Evolutionary conservation across 2,888 invertebrate species (phyloP).

Genomic region (Molanna angustata): DNA sequence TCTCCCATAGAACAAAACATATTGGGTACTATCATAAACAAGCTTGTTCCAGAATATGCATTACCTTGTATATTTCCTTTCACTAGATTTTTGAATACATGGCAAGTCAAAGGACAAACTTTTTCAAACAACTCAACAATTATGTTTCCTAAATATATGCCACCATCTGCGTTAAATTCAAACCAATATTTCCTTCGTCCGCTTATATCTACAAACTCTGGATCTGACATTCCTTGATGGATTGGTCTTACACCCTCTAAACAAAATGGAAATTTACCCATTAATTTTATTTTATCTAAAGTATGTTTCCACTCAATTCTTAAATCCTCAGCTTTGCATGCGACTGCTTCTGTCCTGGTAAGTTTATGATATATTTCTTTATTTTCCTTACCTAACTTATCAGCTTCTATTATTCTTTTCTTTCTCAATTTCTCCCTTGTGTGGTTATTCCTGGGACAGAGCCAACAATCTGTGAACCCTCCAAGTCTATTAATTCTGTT

Average conservation of each 20-base stretch:
- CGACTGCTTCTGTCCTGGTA: background rate
- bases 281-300: constrained; percentile 5
- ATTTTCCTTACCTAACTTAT: constrained; percentile 1
- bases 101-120: constrained; percentile 16
- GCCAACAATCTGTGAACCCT: constrained; percentile 16
- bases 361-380: constrained; percentile 6
- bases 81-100: constrained; percentile 12
- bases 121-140: constrained; percentile 18
- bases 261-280: too few relatives aligned
- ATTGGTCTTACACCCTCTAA: too few relatives aligned
- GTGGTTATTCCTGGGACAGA: background rate
- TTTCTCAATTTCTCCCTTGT: constrained; percentile 5
- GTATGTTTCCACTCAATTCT: constrained; percentile 7
- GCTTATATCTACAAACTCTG: constrained; percentile 6
- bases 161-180: constrained; percentile 17
- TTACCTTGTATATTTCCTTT: constrained; percentile 8
- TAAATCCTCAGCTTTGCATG: background rate
- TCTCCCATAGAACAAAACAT: constrained; percentile 22
- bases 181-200: constrained; percentile 17
- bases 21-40: constrained; percentile 19
- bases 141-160: constrained; percentile 11
- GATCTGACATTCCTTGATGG: constrained; percentile 7
- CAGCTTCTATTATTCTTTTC: background rate
- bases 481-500: constrained; percentile 14
- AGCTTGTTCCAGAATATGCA: constrained; percentile 18